Percentiles rank a stretch among this genome's conserved stretches.
These are phyloP conservation scores for Serilophus lunatus DNA, from an alignment of 2,113 vertebrate species.

Conservation along the genomic window DNA sequence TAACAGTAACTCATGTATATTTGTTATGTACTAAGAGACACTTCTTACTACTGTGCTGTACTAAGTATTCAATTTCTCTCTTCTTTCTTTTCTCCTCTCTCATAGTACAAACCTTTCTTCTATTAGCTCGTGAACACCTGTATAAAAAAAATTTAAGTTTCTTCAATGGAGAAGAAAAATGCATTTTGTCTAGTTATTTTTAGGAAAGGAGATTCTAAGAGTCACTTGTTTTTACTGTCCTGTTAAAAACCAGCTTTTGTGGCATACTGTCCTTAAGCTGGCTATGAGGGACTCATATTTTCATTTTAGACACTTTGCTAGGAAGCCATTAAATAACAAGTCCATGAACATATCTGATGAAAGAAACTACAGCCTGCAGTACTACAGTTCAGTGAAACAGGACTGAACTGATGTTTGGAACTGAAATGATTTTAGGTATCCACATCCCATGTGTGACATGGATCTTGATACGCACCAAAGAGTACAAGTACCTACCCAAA, in stretches of 20 bases:
- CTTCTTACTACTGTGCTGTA: constrained; percentile 7
- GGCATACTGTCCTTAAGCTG: background rate
- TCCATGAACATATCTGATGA: background rate
- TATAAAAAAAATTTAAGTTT: background rate
- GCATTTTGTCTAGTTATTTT: background rate
- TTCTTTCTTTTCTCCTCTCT: background rate
- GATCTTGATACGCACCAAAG: background rate
- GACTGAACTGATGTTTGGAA: background rate
- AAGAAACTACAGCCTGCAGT: background rate
- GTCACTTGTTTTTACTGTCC: background rate
- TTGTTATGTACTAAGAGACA: background rate
- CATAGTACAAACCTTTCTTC: background rate
- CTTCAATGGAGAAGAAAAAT: background rate
- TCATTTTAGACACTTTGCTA: background rate
- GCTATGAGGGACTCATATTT: background rate
- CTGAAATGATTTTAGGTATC: background rate
- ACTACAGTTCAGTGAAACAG: background rate
- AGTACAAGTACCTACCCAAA: too few species aligned
- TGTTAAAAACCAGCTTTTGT: background rate
- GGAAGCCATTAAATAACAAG: background rate
- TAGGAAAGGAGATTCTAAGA: background rate
- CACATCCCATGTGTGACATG: background rate
- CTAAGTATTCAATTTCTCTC: background rate
- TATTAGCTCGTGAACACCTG: background rate
- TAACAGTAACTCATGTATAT: background rate